Evolutionary conservation across 2,797 vertebrate genomes (phyloP).

Genomic region (Melanitta fusca): DNA sequence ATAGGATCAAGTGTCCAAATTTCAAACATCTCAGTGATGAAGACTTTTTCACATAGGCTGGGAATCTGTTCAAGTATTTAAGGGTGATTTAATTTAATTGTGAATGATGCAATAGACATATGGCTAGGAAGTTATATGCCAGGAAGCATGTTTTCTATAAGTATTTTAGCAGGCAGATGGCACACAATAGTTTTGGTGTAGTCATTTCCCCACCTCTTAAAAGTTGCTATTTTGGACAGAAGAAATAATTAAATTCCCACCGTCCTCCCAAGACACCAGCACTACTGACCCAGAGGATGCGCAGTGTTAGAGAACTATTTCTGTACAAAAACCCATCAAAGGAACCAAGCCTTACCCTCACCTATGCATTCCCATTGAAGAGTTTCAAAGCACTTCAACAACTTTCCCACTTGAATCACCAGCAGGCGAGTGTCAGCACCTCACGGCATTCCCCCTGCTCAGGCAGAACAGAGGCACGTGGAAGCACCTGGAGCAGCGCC

Average conservation of each 20-base stretch:
- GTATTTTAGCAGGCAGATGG: conserved; percentile 67
- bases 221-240: conserved; percentile 41
- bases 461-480: not conserved
- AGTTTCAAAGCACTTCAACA: not conserved
- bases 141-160: conserved; percentile 68
- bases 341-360: not conserved
- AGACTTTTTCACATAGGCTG: conserved; percentile 13
- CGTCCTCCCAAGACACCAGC: not conserved
- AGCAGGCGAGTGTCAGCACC: rapidly evolving
- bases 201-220: conserved; percentile 65
- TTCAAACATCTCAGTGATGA: not conserved
- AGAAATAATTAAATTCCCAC: conserved; percentile 32
- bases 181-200: conserved; percentile 55
- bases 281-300: not conserved
- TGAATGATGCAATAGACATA: conserved; percentile 68
- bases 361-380: not conserved
- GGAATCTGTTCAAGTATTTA: conserved; percentile 46
- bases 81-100: conserved; percentile 60
- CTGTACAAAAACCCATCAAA: not conserved
- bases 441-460: not conserved
- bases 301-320: not conserved
- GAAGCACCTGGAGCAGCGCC: not conserved
- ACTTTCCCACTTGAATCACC: not conserved
- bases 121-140: conserved; percentile 63
- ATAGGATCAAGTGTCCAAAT: not conserved